Base-by-base conservation (phyloP, 1,140 invertebrate species). In the Melitaea cinxia region DNA sequence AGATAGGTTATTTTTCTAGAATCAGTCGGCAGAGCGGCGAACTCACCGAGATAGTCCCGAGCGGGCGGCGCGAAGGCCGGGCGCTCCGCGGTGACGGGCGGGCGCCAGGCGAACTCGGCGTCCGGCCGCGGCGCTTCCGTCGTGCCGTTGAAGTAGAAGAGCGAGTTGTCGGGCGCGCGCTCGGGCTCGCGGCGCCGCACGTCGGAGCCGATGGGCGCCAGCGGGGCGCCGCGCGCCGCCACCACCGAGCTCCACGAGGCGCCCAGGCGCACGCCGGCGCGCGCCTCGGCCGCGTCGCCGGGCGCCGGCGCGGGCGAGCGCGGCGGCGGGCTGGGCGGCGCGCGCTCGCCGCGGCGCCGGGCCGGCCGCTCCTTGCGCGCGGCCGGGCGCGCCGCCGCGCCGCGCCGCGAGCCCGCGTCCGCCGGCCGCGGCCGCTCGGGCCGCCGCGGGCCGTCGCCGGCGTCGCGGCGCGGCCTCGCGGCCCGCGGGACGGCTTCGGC, bases 91-190 rank as follows among this genome's bases (percentile, higher is more conserved):
- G 64, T 33, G 9, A 65, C 23, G 19, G 71, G 56, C n/a, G 67
- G 52, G 15, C 62, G 60, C 68, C 75, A 71, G 5, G 63, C 26
- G 60, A 68, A 64, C 33, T 69, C 68, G 23, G 66, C 67, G 45
- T 80, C 81, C 0, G 97, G 97, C 56, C 97, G 93, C 0, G 93
- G 92, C 26, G 98, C 81, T 53, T 62, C 65, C 21, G 67, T 45
- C 19, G 69, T 72, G 17, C 75, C 78, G 68, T 82, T 83, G 72
- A 77, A 85, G 73, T 80, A 83, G 75, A 85, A 85, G 58, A 85
- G 67, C 24, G 78, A 80, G 70, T 80, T 68, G 68, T 77, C 74
- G 47, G 65, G 37, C n/a, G 69, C 60, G 52, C 70, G 76, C 60
- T 62, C 74, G 4, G 72, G 56, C 50, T 70, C 75, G 53, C 73